Base-by-base conservation (phyloP, 2,797 vertebrate genomes). In the Prionace glauca region DNA sequence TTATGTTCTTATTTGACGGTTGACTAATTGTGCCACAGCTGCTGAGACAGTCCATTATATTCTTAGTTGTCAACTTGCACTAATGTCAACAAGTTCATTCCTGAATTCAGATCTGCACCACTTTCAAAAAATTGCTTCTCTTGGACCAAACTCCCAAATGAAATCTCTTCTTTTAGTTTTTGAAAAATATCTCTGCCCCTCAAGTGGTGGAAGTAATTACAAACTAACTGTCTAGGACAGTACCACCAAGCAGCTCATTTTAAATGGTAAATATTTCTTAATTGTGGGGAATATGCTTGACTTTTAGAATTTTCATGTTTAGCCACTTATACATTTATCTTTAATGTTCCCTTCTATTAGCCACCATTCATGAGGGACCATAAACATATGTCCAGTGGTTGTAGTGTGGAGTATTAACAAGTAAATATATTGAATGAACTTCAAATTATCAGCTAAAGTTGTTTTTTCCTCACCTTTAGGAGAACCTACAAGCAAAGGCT, bases 401-500 rank as follows among this genome's bases (percentile, higher is more conserved):
- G 9, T 65, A 65, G 62, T 10, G 0, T 65, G 62, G 10, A 5
- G 5, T 60, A 16, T 32, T 36, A 36, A 81, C 29, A 20, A 45
- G 79, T 32, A 74, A 65, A 24, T 81, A 88, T 20, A 86, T 22
- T n/a, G 67, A 60, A 60, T 88, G 93, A 18, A 50, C 92, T 45
- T 87, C 67, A 65, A 60, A 56, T 41, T 87, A 50, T n/a, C 32
- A 45, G 74, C 69, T 77, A 0, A 14, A 77, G 74, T 32, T 41
- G 41, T 41, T 41, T 77, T 77, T 77, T 71, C n/a, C 0, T 24
- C 29, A 71, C 20, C 41, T 32, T 60, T 72, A 98, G 98, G 95
- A 97, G 96, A 0, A 96, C 98, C 93, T 98, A 98, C 97, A 98
- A 98, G 96, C 97, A 98, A 95, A 97, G 96, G 88, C 97, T 98